A percentile compares a stretch with the other conserved stretches of the same genome.
Conservation (phyloP, 2,888 invertebrate genomes). For the Mystacides longicornis region DNA sequence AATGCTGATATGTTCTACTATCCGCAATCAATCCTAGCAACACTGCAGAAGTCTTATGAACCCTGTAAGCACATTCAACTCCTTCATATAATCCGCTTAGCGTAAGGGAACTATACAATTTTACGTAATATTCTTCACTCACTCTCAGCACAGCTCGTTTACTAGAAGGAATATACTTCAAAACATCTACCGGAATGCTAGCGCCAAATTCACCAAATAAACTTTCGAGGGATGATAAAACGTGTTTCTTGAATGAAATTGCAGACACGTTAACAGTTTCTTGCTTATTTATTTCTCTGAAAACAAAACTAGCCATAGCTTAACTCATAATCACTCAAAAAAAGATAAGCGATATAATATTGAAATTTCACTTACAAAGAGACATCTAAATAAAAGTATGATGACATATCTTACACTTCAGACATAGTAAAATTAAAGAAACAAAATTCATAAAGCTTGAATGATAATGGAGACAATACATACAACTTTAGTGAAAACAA, state of each 20-base stretch:
- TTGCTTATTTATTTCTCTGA: conserved; percentile 41
- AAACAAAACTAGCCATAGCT: conserved; percentile 9
- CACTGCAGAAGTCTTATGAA: conserved; percentile 46
- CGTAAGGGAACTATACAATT: conserved; percentile 51
- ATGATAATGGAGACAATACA: too few relatives aligned
- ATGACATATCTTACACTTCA: conserved; percentile 31
- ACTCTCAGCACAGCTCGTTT: conserved; percentile 50
- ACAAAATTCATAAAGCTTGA: too few relatives aligned
- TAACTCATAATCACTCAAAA: not conserved
- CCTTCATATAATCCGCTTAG: conserved; percentile 42
- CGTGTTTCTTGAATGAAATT: conserved; percentile 50
- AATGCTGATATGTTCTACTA: conserved; percentile 34
- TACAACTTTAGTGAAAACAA: too few relatives aligned
- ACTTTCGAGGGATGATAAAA: conserved; percentile 43
- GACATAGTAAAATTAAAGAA: not conserved
- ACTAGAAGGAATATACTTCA: conserved; percentile 45
- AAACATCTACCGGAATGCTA: conserved; percentile 45
- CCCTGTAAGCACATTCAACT: conserved; percentile 44
- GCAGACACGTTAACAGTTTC: conserved; percentile 27
- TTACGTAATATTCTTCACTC: conserved; percentile 45
- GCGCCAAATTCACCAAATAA: conserved; percentile 54
- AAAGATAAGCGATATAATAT: not conserved
- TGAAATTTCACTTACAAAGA: conserved; percentile 47
- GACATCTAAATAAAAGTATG: conserved; percentile 48
- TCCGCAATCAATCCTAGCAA: conserved; percentile 33